These are phyloP conservation scores for Heliconius eleuchia DNA, from an alignment of 1,140 invertebrate genomes.

Conservation along the genomic window DNA sequence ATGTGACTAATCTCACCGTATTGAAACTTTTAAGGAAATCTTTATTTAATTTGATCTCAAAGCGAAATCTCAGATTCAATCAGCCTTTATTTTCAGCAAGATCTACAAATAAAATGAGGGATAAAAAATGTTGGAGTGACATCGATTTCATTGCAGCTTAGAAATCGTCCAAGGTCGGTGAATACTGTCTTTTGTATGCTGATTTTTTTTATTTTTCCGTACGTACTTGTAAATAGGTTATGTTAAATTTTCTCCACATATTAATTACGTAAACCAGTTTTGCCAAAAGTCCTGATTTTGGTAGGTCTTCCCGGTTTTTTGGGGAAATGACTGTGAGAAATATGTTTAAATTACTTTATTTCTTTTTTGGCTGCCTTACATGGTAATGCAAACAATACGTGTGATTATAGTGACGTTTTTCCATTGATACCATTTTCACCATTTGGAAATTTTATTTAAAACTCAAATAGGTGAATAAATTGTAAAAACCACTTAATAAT, in stretches of 20 bases:
- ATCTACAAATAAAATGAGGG: conserved; percentile 2
- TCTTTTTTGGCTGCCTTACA: too few species aligned
- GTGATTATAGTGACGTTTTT: too few species aligned
- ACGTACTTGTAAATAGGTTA: not conserved
- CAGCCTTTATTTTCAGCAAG: conserved; percentile 9
- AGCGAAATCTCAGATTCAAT: conserved; percentile 3
- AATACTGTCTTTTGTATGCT: not conserved
- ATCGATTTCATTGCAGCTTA: conserved; percentile 13
- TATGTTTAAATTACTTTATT: too few species aligned
- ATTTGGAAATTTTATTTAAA: too few species aligned
- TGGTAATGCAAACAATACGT: too few species aligned
- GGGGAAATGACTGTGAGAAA: too few species aligned
- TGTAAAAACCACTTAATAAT: too few species aligned
- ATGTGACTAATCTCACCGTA: not conserved
- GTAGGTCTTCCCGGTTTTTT: too few species aligned
- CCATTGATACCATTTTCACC: too few species aligned
- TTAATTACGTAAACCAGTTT: not conserved
- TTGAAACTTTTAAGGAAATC: not conserved
- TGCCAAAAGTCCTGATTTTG: too few species aligned
- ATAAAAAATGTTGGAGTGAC: conserved; percentile 12
- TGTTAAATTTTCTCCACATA: not conserved
- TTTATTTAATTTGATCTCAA: conserved; percentile 23
- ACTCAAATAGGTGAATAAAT: too few species aligned
- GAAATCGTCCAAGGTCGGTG: conserved; percentile 6
- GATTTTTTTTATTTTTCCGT: not conserved